Evolutionary conservation across 2,797 vertebrate species (phyloP).

Genomic region (Muscicapa comitata): DNA sequence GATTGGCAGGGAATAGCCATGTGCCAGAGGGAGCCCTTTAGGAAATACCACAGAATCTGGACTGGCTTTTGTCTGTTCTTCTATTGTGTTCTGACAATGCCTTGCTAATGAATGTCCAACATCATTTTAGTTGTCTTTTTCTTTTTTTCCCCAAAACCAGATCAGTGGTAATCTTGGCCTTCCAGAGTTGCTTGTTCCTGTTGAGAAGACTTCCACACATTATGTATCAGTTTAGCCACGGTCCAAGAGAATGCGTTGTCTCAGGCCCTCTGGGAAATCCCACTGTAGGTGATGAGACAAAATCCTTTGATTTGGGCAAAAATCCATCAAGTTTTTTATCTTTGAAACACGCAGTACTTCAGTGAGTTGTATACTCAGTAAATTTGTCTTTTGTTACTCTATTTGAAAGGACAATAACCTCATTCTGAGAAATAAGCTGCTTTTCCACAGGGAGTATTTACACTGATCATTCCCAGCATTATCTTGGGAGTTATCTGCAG

Average conservation of each 20-base stretch:
- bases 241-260: neutral
- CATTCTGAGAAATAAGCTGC: neutral
- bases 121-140: neutral
- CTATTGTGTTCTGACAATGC: constrained; percentile 64
- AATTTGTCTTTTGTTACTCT: neutral
- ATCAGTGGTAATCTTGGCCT: neutral
- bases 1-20: constrained; percentile 26
- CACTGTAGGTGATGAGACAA: neutral
- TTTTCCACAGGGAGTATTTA: neutral
- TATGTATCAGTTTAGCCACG: neutral
- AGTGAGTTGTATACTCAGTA: neutral
- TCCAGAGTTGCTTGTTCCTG: neutral
- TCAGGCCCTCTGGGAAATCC: neutral
- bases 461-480: neutral
- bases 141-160: rapidly evolving
- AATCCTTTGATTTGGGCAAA: neutral
- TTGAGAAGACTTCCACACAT: neutral
- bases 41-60: constrained; percentile 62
- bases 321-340: neutral
- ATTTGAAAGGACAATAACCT: neutral
- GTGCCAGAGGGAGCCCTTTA: constrained; percentile 60
- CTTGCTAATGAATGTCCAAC: constrained; percentile 34
- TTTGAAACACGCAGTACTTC: neutral
- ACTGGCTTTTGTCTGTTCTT: constrained; percentile 45
- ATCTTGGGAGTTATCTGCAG: neutral